A percentile compares a stretch with the other conserved stretches of the same genome.
Evolutionary conservation across 2,888 invertebrate species (phyloP).

Genomic region (Nudaria mundana): DNA sequence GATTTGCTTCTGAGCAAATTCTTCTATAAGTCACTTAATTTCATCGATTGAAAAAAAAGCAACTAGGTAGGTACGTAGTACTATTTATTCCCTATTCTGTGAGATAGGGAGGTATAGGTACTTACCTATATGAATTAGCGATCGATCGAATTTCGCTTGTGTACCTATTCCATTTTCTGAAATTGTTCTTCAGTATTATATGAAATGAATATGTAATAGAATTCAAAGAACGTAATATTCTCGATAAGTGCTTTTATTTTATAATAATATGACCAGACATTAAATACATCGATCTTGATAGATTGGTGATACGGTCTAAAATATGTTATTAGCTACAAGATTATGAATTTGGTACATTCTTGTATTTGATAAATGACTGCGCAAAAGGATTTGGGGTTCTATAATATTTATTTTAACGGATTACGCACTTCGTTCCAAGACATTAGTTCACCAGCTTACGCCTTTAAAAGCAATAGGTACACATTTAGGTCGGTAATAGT

Average conservation of each 20-base stretch:
- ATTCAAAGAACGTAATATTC: neutral
- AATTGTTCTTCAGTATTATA: neutral
- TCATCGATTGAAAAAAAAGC: too few species aligned
- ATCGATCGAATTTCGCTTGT: constrained; percentile 2
- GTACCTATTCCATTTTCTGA: neutral
- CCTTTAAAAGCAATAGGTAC: too few species aligned
- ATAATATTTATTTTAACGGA: neutral
- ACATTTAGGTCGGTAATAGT: too few species aligned
- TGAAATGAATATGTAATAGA: neutral
- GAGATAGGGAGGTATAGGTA: too few species aligned
- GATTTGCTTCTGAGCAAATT: too few species aligned
- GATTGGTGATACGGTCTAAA: neutral
- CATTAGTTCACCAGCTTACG: too few species aligned
- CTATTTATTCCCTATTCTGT: too few species aligned
- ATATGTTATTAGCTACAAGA: neutral
- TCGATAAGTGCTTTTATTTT: neutral
- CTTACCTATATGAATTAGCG: too few species aligned
- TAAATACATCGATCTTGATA: neutral
- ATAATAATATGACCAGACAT: neutral
- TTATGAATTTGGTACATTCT: neutral
- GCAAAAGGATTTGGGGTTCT: neutral
- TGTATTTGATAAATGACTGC: neutral
- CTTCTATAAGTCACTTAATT: too few species aligned
- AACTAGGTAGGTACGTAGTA: too few species aligned
- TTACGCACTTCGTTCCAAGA: too few species aligned